phyloP scores from a whole-genome alignment of 2,888 invertebrate genomes.

The Xylota sylvarum region DNA sequence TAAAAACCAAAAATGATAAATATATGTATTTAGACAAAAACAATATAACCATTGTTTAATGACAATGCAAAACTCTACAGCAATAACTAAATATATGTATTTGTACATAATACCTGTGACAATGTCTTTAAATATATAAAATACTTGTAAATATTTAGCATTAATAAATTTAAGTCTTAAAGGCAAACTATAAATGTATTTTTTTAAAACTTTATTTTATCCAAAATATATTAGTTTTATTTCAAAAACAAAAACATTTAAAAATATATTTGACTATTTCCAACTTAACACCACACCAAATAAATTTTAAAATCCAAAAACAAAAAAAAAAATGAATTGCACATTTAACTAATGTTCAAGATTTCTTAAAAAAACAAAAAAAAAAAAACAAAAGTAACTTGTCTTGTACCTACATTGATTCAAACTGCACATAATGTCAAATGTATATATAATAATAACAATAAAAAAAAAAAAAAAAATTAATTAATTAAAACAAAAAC shows the following conservation, averaged over 20 bases:
- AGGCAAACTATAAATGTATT: conserved; percentile 14
- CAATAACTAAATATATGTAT: conserved; percentile 20
- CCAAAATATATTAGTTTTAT: conserved; percentile 1
- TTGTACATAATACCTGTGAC: conserved; percentile 31
- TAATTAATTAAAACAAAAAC: no score
- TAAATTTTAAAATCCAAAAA: neutral
- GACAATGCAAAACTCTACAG: conserved; percentile 4
- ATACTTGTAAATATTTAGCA: conserved; percentile 27
- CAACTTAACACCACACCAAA: neutral
- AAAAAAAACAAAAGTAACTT: neutral
- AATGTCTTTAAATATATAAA: neutral
- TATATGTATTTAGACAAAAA: no score
- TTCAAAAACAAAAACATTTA: neutral
- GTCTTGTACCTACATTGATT: conserved; percentile 42
- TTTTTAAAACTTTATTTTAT: conserved; percentile 10
- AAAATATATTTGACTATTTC: conserved; percentile 19
- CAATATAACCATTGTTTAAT: neutral
- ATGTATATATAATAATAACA: conserved; percentile 21
- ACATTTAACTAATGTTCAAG: conserved; percentile 15
- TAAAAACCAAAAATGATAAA: no score
- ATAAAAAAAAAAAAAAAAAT: conserved; percentile 4
- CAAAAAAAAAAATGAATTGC: conserved; percentile 17
- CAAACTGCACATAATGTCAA: conserved; percentile 40
- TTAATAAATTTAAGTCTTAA: neutral
- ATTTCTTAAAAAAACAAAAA: conserved; percentile 10